Evolutionary conservation across 1,140 invertebrate species (phyloP).

Genomic region (Heliconius congener): DNA sequence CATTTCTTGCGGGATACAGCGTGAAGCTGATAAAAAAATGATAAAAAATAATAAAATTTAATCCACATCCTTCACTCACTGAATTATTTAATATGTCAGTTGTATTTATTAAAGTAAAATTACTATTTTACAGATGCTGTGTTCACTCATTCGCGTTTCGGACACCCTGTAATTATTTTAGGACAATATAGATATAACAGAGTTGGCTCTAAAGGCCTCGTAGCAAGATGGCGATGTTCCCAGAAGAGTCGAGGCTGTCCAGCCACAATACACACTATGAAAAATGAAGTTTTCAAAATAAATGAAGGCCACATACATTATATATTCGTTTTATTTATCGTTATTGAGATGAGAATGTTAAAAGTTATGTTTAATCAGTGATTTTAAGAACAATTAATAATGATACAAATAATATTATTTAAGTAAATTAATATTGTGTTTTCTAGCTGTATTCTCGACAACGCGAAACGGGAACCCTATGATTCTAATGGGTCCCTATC

Average conservation of each 20-base stretch:
- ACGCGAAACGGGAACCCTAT: constrained; percentile 45
- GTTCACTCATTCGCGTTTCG: constrained; percentile 43
- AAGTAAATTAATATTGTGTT: not conserved
- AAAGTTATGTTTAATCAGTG: not conserved
- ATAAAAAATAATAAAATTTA: too few relatives aligned
- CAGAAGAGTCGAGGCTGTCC: constrained; percentile 44
- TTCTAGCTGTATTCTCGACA: constrained; percentile 25
- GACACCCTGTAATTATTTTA: constrained; percentile 48
- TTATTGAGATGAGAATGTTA: not conserved
- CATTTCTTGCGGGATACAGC: too few relatives aligned
- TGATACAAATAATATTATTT: not conserved
- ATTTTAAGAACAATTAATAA: not conserved
- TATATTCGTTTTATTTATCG: not conserved
- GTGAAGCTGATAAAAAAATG: too few relatives aligned
- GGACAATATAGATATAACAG: constrained; percentile 48
- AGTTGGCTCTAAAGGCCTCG: constrained; percentile 34
- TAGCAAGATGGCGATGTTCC: constrained; percentile 48
- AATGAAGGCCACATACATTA: constrained; percentile 41
- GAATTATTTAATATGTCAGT: too few relatives aligned
- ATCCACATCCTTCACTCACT: too few relatives aligned
- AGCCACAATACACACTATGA: constrained; percentile 42
- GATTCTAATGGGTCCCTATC: constrained; percentile 44
- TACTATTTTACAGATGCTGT: constrained; percentile 34
- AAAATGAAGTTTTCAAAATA: constrained; percentile 39
- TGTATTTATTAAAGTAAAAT: not conserved